phyloP scores from a whole-genome alignment of 1,140 invertebrate genomes.

The Aleiodes sp. region DNA sequence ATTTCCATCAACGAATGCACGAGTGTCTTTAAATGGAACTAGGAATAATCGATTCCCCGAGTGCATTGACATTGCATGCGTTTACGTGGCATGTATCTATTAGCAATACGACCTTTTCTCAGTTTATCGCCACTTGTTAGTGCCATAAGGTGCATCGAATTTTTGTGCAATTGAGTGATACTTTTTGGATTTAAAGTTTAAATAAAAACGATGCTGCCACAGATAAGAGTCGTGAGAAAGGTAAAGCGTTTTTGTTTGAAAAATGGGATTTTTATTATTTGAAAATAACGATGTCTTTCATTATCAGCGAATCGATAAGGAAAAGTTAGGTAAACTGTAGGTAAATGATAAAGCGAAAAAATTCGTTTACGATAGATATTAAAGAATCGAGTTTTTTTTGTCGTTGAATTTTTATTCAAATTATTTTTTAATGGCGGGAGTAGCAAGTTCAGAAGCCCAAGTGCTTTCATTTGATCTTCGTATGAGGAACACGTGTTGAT shows the following conservation, averaged over 20 bases:
- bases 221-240: constrained; percentile 27
- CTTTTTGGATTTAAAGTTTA: not conserved
- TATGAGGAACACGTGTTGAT: no score
- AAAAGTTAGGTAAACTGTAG: no score
- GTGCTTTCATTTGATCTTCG: no score
- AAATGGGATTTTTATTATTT: constrained; percentile 7
- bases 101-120: not conserved
- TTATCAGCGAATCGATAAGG: no score
- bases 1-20: no score
- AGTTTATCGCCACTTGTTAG: not conserved
- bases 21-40: no score
- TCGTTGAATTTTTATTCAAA: no score
- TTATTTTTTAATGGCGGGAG: no score
- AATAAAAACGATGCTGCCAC: constrained; percentile 25
- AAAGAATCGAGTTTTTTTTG: no score
- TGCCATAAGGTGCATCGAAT: not conserved
- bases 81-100: not conserved
- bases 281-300: no score
- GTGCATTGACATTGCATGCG: not conserved
- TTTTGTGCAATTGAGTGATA: not conserved
- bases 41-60: not conserved
- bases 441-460: no score
- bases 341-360: no score
- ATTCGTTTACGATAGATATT: not conserved
- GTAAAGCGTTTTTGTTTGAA: constrained; percentile 9